phyloP scores from a whole-genome alignment of 2,888 invertebrate genomes.

The Eupithecia tripunctaria region DNA sequence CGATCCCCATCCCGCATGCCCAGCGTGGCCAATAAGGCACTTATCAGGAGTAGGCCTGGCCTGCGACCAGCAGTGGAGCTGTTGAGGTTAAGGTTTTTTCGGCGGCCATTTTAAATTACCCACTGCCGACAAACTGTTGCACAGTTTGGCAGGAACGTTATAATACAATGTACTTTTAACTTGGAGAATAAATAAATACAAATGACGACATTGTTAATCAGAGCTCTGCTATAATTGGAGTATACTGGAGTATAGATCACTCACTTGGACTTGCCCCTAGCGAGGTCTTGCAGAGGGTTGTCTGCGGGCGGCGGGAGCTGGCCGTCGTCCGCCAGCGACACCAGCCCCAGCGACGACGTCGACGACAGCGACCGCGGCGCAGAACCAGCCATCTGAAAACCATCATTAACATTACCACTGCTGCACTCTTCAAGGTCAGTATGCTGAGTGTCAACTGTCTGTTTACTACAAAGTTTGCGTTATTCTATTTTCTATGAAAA shows the following conservation, averaged over 20 bases:
- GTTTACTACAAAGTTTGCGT: too few species aligned
- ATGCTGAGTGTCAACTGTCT: too few species aligned
- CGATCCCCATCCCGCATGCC: too few species aligned
- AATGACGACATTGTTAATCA: neutral
- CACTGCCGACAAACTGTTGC: too few species aligned
- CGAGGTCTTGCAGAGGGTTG: slow-evolving; percentile 65
- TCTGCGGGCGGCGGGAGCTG: slow-evolving; percentile 61
- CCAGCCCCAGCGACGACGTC: slow-evolving; percentile 85
- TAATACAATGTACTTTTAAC: too few species aligned
- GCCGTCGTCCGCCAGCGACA: slow-evolving; percentile 88
- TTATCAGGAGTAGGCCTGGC: too few species aligned
- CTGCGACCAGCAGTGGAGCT: too few species aligned
- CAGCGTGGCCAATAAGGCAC: too few species aligned
- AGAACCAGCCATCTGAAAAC: slow-evolving; percentile 56
- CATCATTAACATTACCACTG: neutral
- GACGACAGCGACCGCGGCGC: slow-evolving; percentile 83
- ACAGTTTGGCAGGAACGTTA: too few species aligned
- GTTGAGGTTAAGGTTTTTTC: neutral
- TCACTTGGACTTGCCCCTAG: slow-evolving; percentile 71
- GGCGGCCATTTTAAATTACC: neutral
- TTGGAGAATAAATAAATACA: too few species aligned
- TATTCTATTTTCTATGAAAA: too few species aligned
- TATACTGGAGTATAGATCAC: neutral
- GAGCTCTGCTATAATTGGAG: neutral
- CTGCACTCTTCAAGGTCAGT: neutral